Conservation (phyloP, 1,140 invertebrate genomes). For the Ladona fulva region DNA sequence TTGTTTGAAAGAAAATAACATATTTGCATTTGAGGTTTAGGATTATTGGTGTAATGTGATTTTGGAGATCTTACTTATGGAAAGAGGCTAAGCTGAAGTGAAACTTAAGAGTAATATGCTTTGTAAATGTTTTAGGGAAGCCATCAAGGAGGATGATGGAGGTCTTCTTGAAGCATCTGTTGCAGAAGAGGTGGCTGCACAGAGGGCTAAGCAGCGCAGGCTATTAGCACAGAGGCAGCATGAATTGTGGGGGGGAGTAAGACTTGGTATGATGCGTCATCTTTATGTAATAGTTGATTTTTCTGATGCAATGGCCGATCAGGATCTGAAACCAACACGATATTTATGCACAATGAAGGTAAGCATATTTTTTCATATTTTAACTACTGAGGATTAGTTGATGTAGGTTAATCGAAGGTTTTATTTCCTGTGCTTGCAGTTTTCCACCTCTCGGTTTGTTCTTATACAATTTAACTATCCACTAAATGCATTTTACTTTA, state of each 20-base stretch:
- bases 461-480: too few species aligned
- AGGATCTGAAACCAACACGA: constrained; percentile 92
- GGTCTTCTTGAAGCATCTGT: constrained; percentile 82
- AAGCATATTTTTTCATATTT: constrained; percentile 13
- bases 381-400: background rate
- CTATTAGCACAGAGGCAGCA: constrained; percentile 36
- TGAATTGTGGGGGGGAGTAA: constrained; percentile 60
- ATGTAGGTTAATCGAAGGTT: too few species aligned
- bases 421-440: too few species aligned
- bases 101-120: too few species aligned
- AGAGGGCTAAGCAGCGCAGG: constrained; percentile 73
- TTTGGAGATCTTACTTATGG: too few species aligned
- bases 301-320: constrained; percentile 86
- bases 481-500: too few species aligned
- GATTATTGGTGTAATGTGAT: too few species aligned
- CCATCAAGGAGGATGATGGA: constrained; percentile 90
- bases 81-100: too few species aligned
- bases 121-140: constrained; percentile 78
- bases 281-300: constrained; percentile 85
- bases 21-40: too few species aligned
- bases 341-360: constrained; percentile 83
- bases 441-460: too few species aligned
- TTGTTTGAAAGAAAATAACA: too few species aligned
- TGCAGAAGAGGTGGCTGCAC: constrained; percentile 66
- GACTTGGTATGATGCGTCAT: constrained; percentile 95